A percentile compares a stretch with the other conserved stretches of the same genome.
Evolutionary conservation across 2,113 vertebrate genomes (phyloP).

Genomic region (Heptranchias perlo): DNA sequence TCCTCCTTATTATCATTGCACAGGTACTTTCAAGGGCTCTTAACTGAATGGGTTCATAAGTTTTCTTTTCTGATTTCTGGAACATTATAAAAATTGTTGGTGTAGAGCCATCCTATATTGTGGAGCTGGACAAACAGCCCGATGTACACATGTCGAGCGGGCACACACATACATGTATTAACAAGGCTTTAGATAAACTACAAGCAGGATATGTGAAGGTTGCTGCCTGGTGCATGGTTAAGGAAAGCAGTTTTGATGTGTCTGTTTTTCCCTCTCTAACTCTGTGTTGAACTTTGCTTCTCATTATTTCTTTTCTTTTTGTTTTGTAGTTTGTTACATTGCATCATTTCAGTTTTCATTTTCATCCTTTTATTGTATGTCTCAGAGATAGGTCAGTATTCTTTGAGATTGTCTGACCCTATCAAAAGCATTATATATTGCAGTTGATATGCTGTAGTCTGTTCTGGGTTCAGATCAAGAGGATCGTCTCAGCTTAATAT

Average conservation of each 20-base stretch:
- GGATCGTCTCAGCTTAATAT: background rate
- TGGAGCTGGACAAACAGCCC: background rate
- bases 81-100: background rate
- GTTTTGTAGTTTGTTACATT: background rate
- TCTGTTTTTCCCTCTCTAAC: background rate
- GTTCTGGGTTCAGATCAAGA: background rate
- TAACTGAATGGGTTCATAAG: background rate
- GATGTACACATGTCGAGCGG: background rate
- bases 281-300: background rate
- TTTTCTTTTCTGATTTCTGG: background rate
- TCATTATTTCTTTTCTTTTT: background rate
- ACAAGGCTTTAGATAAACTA: background rate
- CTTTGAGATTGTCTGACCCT: background rate
- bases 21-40: background rate
- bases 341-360: background rate
- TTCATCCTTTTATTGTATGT: background rate
- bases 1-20: background rate
- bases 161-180: background rate
- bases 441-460: background rate
- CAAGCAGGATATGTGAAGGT: background rate
- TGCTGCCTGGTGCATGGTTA: background rate
- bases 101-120: background rate
- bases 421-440: background rate
- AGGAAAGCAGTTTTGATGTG: background rate
- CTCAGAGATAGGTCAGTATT: background rate